Conservation (phyloP, 2,797 vertebrate species). For the Valencia hispanica region DNA sequence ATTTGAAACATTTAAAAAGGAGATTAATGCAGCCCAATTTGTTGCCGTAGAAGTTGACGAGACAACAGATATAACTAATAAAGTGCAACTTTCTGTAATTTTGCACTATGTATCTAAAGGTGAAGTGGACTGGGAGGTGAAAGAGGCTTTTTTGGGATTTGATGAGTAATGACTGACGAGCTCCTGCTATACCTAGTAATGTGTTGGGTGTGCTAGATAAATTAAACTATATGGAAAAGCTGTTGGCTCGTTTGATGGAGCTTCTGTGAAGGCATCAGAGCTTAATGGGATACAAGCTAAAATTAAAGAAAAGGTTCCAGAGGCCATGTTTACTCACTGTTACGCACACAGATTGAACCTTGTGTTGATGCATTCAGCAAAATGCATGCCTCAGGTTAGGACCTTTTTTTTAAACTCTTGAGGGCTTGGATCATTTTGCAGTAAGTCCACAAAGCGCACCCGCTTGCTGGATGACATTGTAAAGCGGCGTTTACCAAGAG, state of each 20-base stretch:
- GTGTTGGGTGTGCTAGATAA: constrained; percentile 13
- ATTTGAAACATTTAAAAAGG: constrained; percentile 13
- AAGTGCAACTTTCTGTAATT: constrained; percentile 30
- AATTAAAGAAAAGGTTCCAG: too few relatives aligned
- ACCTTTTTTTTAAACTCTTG: constrained; percentile 4
- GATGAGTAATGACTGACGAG: constrained; percentile 15
- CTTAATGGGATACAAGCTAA: constrained; percentile 26
- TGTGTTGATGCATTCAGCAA: constrained; percentile 33
- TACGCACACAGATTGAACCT: constrained; percentile 37
- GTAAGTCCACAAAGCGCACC: constrained; percentile 6
- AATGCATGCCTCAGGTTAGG: constrained; percentile 2
- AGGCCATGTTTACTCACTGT: constrained; percentile 31
- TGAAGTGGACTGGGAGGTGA: constrained; percentile 11
- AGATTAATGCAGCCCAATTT: constrained; percentile 14
- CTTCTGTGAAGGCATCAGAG: constrained; percentile 29
- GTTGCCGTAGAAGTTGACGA: constrained; percentile 18
- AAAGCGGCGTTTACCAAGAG: background rate
- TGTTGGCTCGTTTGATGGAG: constrained; percentile 8
- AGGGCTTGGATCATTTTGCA: constrained; percentile 23
- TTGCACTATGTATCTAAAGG: constrained; percentile 14
- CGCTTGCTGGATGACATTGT: constrained; percentile 15
- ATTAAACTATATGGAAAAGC: constrained; percentile 11
- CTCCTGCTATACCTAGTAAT: background rate
- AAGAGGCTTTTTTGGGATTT: constrained; percentile 29
- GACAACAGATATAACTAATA: constrained; percentile 5